Conservation (phyloP, 2,888 invertebrate genomes). For the Catocala fraxini region DNA sequence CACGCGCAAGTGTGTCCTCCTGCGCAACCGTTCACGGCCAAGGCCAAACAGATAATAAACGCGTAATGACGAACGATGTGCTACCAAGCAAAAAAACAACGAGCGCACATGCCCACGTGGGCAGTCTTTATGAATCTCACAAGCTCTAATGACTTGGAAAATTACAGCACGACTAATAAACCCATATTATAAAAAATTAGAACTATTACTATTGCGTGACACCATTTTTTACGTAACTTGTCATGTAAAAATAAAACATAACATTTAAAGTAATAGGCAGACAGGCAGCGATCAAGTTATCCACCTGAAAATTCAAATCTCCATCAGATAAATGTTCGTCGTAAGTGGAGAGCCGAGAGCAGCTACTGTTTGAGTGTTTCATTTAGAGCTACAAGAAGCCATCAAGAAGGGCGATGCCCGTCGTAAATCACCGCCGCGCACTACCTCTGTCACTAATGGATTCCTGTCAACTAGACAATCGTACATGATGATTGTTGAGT, state of each 20-base stretch:
- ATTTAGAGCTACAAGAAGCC: constrained; percentile 63
- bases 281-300: constrained; percentile 34
- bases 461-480: constrained; percentile 48
- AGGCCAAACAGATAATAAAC: constrained; percentile 84
- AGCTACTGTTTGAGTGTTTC: constrained; percentile 54
- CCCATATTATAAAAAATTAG: constrained; percentile 61
- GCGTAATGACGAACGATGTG: constrained; percentile 81
- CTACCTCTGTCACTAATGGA: constrained; percentile 61
- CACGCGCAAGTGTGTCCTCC: constrained; percentile 71
- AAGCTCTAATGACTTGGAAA: constrained; percentile 81
- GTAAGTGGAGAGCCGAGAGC: constrained; percentile 26
- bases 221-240: constrained; percentile 30
- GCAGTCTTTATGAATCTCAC: constrained; percentile 74
- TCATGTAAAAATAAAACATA: constrained; percentile 27
- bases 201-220: constrained; percentile 62
- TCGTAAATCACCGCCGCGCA: constrained; percentile 61
- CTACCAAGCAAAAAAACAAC: constrained; percentile 73
- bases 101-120: constrained; percentile 76
- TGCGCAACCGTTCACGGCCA: constrained; percentile 85
- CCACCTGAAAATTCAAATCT: constrained; percentile 54
- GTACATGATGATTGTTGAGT: constrained; percentile 38
- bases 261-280: constrained; percentile 7
- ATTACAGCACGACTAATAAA: constrained; percentile 70
- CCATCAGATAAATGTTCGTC: constrained; percentile 54
- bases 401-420: constrained; percentile 54